These are phyloP conservation scores for Callorhinus ursinus DNA, from an alignment of 2,113 vertebrate genomes.

Conservation along the genomic window DNA sequence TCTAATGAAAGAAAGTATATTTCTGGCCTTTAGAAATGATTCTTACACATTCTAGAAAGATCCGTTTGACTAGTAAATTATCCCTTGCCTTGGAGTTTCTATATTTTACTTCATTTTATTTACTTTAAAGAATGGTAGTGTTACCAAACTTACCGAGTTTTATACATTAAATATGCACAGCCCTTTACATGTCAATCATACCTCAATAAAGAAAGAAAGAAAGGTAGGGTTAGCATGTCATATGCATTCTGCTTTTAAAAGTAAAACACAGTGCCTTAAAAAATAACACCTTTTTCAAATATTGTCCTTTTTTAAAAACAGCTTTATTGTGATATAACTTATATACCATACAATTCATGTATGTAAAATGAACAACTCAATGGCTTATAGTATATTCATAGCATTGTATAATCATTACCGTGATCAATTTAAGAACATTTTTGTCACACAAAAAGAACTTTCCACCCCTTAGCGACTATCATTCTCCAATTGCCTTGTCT, in stretches of 20 bases:
- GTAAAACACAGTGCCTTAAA: neutral
- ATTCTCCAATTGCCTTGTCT: neutral
- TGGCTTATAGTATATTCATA: neutral
- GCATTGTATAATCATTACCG: neutral
- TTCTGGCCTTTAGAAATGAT: neutral
- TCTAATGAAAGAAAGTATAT: neutral
- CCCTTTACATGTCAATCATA: neutral
- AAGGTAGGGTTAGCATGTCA: neutral
- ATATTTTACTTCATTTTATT: neutral
- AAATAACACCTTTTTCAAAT: neutral
- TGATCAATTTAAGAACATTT: neutral
- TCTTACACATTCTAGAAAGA: neutral
- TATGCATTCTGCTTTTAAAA: neutral
- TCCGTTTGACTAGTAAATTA: neutral
- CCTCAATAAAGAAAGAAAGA: neutral
- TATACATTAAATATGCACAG: neutral
- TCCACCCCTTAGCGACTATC: rapidly evolving
- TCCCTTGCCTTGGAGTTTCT: neutral
- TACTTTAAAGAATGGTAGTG: neutral
- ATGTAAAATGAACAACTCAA: neutral
- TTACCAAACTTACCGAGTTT: neutral
- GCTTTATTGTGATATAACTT: neutral
- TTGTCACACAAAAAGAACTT: neutral
- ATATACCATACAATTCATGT: neutral
- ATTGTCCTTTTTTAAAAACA: neutral